Evolutionary conservation across 2,888 invertebrate genomes (phyloP).

Genomic region (Tholera decimalis): DNA sequence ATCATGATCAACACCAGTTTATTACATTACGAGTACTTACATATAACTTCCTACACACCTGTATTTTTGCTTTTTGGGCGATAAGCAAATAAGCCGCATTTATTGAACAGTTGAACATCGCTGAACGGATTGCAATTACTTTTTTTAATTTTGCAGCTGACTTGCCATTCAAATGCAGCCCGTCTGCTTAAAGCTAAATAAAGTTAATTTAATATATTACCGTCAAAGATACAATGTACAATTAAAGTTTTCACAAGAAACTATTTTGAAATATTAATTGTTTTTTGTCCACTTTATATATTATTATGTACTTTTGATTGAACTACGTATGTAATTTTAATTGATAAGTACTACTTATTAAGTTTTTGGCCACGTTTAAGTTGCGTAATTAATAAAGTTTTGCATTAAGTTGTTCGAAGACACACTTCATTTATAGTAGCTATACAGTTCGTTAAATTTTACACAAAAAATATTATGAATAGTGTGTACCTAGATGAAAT

Average conservation of each 20-base stretch:
- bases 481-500: too few relatives aligned
- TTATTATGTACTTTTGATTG: too few relatives aligned
- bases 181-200: not conserved
- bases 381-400: not conserved
- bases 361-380: slow-evolving; percentile 27
- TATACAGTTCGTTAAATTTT: not conserved
- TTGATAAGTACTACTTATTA: slow-evolving; percentile 6
- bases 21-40: slow-evolving; percentile 31
- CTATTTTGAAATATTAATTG: not conserved
- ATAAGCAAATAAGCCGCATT: not conserved
- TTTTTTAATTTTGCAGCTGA: not conserved
- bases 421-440: not conserved
- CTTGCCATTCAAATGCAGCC: not conserved
- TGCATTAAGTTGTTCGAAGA: not conserved
- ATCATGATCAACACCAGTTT: slow-evolving; percentile 35
- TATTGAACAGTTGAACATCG: not conserved
- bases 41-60: slow-evolving; percentile 19
- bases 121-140: too few relatives aligned
- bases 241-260: slow-evolving; percentile 2
- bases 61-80: slow-evolving; percentile 10
- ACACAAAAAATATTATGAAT: not conserved
- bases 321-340: slow-evolving; percentile 23
- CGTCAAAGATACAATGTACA: slow-evolving; percentile 5
- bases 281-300: slow-evolving; percentile 13
- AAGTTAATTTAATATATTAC: slow-evolving; percentile 1